Evolutionary conservation across 2,113 vertebrate genomes (phyloP).

Genomic region (Sinocyclocheilus anshuiensis): DNA sequence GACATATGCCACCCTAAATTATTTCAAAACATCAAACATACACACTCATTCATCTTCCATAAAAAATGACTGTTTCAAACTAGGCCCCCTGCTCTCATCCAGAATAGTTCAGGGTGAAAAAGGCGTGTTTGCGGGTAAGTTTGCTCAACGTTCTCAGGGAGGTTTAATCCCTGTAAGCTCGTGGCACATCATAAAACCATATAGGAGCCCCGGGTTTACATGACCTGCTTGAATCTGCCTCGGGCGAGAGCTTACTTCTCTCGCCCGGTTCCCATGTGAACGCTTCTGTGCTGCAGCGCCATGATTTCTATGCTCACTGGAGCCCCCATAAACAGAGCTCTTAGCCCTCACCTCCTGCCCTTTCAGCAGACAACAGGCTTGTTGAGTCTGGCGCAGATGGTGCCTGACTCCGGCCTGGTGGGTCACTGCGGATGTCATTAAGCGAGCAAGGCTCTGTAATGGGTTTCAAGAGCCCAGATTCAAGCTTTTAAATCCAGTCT

Average conservation of each 20-base stretch:
- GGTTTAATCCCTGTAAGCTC: slow-evolving; percentile 35
- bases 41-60: slow-evolving; percentile 20
- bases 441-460: slow-evolving; percentile 3
- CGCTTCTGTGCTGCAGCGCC: slow-evolving; percentile 23
- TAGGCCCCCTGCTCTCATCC: slow-evolving; percentile 5
- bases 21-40: slow-evolving; percentile 32
- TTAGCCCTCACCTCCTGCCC: slow-evolving; percentile 39
- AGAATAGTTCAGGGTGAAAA: slow-evolving; percentile 12
- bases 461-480: slow-evolving; percentile 33
- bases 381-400: slow-evolving; percentile 43
- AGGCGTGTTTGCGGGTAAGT: not conserved
- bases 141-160: slow-evolving; percentile 28
- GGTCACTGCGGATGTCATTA: slow-evolving; percentile 45
- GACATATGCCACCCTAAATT: not conserved
- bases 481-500: slow-evolving; percentile 2
- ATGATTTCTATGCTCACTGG: slow-evolving; percentile 35
- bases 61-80: slow-evolving; percentile 15
- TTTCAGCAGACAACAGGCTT: slow-evolving; percentile 35
- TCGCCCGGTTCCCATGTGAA: slow-evolving; percentile 29
- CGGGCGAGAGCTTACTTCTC: slow-evolving; percentile 19
- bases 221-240: slow-evolving; percentile 30
- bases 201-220: slow-evolving; percentile 22
- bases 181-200: slow-evolving; percentile 43
- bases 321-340: slow-evolving; percentile 47
- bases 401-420: slow-evolving; percentile 37